A percentile compares a stretch with the other conserved stretches of the same genome.
Conservation (phyloP, 2,113 vertebrate genomes). For the Boulengeromyrus knoepffleri region DNA sequence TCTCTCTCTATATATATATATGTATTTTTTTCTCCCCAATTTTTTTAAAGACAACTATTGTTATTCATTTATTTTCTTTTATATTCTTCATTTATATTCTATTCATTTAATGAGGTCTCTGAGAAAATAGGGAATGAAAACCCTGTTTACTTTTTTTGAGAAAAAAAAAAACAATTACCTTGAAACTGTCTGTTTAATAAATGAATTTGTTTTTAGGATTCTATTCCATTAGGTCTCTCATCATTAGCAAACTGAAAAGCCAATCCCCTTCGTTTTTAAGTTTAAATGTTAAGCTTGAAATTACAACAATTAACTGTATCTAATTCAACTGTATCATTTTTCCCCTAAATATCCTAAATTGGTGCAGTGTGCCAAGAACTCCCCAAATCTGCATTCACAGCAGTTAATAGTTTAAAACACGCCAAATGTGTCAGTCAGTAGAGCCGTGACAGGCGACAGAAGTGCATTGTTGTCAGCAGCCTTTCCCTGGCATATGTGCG, state of each 20-base stretch:
- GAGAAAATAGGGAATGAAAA: not conserved
- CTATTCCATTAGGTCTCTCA: not conserved
- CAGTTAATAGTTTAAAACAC: constrained; percentile 3
- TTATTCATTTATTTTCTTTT: not conserved
- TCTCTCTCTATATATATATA: too few relatives aligned
- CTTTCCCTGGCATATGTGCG: constrained; percentile 21
- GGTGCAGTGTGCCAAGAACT: not conserved
- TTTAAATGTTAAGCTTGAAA: not conserved
- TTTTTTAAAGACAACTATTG: not conserved
- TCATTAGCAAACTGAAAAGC: not conserved
- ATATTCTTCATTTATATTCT: not conserved
- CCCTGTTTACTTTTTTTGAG: not conserved
- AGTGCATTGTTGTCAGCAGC: constrained; percentile 3
- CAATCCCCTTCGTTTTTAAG: not conserved
- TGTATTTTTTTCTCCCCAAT: not conserved
- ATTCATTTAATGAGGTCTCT: not conserved
- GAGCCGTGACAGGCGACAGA: constrained; percentile 13
- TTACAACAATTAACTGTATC: not conserved
- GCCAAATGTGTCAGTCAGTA: constrained; percentile 14
- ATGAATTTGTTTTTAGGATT: not conserved
- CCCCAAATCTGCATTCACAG: not conserved
- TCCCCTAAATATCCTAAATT: not conserved
- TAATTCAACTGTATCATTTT: not conserved
- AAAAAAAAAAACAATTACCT: not conserved
- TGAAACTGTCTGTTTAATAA: not conserved